Base-by-base conservation (phyloP, 1,140 invertebrate genomes). In the Laupala kohalensis region DNA sequence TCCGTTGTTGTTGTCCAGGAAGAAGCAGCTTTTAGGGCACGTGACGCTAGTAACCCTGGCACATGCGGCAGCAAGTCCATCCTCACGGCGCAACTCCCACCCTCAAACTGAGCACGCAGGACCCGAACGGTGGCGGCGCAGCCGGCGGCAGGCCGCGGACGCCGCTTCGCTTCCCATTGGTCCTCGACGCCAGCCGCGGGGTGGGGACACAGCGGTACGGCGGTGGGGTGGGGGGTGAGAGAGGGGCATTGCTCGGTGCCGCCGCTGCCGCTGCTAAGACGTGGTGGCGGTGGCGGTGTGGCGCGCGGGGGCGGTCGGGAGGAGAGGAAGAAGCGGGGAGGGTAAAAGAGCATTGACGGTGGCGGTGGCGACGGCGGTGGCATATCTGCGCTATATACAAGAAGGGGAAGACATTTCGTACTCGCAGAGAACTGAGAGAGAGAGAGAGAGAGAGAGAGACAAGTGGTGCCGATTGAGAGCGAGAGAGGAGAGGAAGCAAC, bases 31-130 rank as follows among this genome's bases (percentile, higher is more conserved):
- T 53, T 53, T 9, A 53, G 19, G 37, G 25, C 70, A 71, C 70
- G 70, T 71, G 70, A 26, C 19, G 27, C 5, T 19, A 9, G 13
- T 12, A 15, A 68, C 30, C 24, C 53, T 65, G 12, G 64, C 70
- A 27, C 24, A 63, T 23, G 70, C 63, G 53, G 1, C 25, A 19
- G 19, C 63, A 25, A 29, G 30, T 29, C 23, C 70, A 25, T 64
- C 63, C 70, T 63, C 19, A 29, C 70, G 6, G 23, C 63, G 62
- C 64, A 37, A 65, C 62, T 71, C 70, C 70, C 70, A 64, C 70
- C 70, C 62, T 71, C 70, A 65, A 23, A 71, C 70, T 71, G 70
- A 71, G 27, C 27, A 28, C 27, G 27, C 62, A 64, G 64, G 24
- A 65, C 25, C 23, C 70, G 28, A 62, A 6, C 13, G 27, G 19